phyloP scores from a whole-genome alignment of 2,797 vertebrate species.

The Catharus ustulatus region DNA sequence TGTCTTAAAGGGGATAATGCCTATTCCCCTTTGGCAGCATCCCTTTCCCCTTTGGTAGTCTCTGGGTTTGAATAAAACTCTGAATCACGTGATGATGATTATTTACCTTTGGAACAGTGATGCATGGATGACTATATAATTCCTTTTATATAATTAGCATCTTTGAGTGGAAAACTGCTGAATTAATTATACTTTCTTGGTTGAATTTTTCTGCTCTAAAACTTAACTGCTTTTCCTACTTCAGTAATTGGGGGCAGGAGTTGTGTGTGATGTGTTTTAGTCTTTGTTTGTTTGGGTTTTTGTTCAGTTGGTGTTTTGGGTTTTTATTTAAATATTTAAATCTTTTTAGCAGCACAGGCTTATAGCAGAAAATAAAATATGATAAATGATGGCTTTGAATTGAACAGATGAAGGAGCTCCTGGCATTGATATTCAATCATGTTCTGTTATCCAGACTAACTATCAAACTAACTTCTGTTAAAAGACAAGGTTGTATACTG shows the following conservation, averaged over 20 bases:
- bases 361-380: not conserved
- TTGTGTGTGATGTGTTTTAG: not conserved
- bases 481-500: not conserved
- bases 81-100: not conserved
- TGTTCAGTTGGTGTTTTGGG: not conserved
- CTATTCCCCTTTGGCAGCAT: not conserved
- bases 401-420: not conserved
- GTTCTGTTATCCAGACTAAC: not conserved
- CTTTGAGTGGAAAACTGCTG: not conserved
- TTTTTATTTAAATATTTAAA: not conserved
- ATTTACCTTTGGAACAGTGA: not conserved
- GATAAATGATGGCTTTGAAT: not conserved
- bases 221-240: not conserved
- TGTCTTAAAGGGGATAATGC: not conserved
- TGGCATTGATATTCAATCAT: not conserved
- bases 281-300: not conserved
- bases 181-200: not conserved
- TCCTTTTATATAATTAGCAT: not conserved
- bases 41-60: not conserved
- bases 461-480: not conserved
- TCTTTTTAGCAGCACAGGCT: not conserved
- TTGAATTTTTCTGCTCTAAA: not conserved
- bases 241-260: not conserved
- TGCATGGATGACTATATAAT: not conserved
- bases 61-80: not conserved